Conservation (phyloP, 1,140 invertebrate species). For the Drosophila repletoides region DNA sequence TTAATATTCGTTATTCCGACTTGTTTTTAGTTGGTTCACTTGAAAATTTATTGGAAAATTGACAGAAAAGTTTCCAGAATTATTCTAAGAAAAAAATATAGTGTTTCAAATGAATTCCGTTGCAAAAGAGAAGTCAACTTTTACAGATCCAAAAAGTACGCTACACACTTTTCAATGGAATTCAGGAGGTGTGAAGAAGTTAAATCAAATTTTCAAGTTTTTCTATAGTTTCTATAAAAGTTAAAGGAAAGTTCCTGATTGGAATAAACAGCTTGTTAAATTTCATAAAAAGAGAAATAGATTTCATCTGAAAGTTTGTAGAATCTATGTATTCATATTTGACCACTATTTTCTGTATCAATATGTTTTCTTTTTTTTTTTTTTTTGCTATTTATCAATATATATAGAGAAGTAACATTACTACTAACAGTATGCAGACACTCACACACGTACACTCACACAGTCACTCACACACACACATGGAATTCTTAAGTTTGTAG, state of each 20-base stretch:
- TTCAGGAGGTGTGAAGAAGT: too few relatives aligned
- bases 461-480: background rate
- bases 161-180: too few relatives aligned
- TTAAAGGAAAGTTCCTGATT: too few relatives aligned
- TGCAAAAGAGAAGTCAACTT: too few relatives aligned
- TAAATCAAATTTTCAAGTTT: too few relatives aligned
- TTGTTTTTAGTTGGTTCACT: constrained; percentile 14
- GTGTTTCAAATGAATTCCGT: too few relatives aligned
- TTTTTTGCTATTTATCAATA: constrained; percentile 17
- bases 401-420: constrained; percentile 22
- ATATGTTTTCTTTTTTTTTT: background rate
- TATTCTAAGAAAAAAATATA: too few relatives aligned
- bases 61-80: constrained; percentile 6
- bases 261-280: constrained; percentile 1
- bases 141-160: too few relatives aligned
- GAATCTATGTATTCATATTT: constrained; percentile 9
- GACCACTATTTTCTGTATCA: background rate
- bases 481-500: constrained; percentile 29
- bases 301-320: background rate
- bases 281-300: background rate
- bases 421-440: background rate
- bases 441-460: background rate
- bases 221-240: too few relatives aligned
- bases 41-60: background rate
- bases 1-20: constrained; percentile 10